Conservation (phyloP, 1,140 invertebrate genomes). For the Harpegnathos saltator region DNA sequence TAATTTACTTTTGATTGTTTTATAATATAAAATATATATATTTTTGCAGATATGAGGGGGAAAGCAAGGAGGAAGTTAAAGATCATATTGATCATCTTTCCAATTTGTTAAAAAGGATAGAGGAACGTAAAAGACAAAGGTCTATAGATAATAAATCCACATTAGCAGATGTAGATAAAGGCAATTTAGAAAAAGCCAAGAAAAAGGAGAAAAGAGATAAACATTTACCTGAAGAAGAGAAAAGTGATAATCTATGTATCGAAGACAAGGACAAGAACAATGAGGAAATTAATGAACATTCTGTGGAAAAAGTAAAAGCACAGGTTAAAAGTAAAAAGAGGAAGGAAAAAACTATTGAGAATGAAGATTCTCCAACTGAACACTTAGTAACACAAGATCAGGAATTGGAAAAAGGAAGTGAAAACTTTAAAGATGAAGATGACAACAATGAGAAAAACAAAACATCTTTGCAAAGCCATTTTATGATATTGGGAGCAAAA, state of each 20-base stretch:
- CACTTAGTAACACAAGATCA: no score
- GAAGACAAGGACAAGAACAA: not conserved
- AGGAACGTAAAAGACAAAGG: conserved; percentile 85
- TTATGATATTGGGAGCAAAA: conserved; percentile 79
- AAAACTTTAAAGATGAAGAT: conserved; percentile 1
- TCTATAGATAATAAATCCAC: conserved; percentile 54
- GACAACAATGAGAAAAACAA: conserved; percentile 4
- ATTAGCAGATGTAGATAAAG: conserved; percentile 13
- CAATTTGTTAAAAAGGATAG: conserved; percentile 87
- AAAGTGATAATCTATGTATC: not conserved
- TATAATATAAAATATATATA: conserved; percentile 42
- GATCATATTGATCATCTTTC: conserved; percentile 87
- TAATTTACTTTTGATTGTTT: conserved; percentile 8
- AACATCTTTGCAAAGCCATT: conserved; percentile 54
- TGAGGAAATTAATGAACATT: conserved; percentile 18
- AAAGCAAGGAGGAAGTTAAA: conserved; percentile 79
- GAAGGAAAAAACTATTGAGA: conserved; percentile 13
- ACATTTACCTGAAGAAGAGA: not conserved
- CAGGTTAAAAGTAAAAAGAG: conserved; percentile 1
- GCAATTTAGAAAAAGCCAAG: conserved; percentile 2
- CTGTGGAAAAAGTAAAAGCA: not conserved
- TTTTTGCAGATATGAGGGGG: conserved; percentile 83
- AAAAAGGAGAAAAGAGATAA: conserved; percentile 43
- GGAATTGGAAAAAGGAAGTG: not conserved
- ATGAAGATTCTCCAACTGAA: not conserved